Percentiles rank a stretch among this genome's conserved stretches.
phyloP scores from a whole-genome alignment of 2,113 vertebrate species.

The Indicator indicator region DNA sequence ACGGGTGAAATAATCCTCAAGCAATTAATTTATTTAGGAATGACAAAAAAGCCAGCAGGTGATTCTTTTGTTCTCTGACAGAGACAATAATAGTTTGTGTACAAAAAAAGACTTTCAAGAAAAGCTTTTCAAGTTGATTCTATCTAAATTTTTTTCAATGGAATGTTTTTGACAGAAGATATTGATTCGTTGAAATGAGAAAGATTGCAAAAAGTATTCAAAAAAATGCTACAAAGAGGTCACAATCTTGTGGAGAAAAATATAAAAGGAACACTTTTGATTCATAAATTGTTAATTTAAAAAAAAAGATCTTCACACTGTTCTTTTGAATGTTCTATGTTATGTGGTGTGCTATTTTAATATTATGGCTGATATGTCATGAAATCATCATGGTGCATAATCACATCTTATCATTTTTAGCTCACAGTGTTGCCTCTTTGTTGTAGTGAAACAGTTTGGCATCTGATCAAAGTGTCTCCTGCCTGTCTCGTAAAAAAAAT shows the following conservation, averaged over 20 bases:
- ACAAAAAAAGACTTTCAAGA: neutral
- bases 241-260: neutral
- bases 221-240: neutral
- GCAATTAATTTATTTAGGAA: constrained; percentile 25
- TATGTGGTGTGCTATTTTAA: neutral
- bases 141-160: neutral
- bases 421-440: constrained; percentile 59
- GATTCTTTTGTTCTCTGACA: constrained; percentile 2
- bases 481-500: constrained; percentile 55
- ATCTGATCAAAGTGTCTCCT: constrained; percentile 63
- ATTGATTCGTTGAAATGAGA: neutral
- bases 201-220: neutral
- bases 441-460: constrained; percentile 55
- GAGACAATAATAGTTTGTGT: neutral
- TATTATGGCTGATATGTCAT: constrained; percentile 1
- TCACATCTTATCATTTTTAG: constrained; percentile 53
- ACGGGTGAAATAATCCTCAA: neutral
- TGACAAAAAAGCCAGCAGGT: neutral
- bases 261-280: neutral
- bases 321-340: neutral
- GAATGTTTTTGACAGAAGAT: neutral
- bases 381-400: neutral
- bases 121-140: neutral
- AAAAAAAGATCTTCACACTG: neutral
- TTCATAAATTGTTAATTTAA: neutral